phyloP scores from a whole-genome alignment of 2,888 invertebrate genomes.

The Caenorhabditis parvicauda region DNA sequence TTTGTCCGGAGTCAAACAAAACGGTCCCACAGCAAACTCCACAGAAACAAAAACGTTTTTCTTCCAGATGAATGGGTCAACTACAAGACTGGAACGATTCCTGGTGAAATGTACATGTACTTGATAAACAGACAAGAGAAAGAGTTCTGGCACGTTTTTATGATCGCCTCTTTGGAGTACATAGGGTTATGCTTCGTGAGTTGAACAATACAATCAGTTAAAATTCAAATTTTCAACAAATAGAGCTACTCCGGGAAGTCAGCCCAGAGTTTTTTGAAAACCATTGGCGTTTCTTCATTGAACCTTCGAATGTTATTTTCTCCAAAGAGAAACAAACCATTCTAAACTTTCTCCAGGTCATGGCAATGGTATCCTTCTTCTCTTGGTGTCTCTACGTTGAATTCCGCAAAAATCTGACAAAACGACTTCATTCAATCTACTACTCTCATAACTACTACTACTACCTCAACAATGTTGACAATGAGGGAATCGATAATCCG shows the following conservation, averaged over 20 bases:
- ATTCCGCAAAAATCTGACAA: conserved; percentile 66
- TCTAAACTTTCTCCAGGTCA: too few species aligned
- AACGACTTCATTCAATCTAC: conserved; percentile 65
- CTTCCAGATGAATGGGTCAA: conserved; percentile 67
- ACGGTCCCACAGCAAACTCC: background rate
- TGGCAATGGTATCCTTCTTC: conserved; percentile 64
- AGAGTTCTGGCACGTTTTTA: conserved; percentile 64
- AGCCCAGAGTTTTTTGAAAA: too few species aligned
- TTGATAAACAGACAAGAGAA: conserved; percentile 65
- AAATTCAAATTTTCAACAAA: too few species aligned
- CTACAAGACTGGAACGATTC: conserved; percentile 67
- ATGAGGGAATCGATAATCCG: conserved; percentile 67
- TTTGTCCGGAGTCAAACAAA: conserved; percentile 5
- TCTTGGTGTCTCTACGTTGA: conserved; percentile 66
- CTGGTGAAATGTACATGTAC: conserved; percentile 67
- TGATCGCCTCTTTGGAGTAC: conserved; percentile 62
- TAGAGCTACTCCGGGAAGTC: too few species aligned
- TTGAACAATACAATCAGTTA: too few species aligned
- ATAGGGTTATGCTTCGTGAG: conserved; percentile 41
- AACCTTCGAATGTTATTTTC: too few species aligned
- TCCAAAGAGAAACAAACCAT: conserved; percentile 29
- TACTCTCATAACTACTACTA: conserved; percentile 66
- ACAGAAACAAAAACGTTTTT: background rate
- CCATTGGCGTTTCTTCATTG: too few species aligned
- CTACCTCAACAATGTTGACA: conserved; percentile 65